Percentiles rank a stretch among this genome's conserved stretches.
phyloP scores from a whole-genome alignment of 2,797 vertebrate genomes.

The Tiaroga cobitis region DNA sequence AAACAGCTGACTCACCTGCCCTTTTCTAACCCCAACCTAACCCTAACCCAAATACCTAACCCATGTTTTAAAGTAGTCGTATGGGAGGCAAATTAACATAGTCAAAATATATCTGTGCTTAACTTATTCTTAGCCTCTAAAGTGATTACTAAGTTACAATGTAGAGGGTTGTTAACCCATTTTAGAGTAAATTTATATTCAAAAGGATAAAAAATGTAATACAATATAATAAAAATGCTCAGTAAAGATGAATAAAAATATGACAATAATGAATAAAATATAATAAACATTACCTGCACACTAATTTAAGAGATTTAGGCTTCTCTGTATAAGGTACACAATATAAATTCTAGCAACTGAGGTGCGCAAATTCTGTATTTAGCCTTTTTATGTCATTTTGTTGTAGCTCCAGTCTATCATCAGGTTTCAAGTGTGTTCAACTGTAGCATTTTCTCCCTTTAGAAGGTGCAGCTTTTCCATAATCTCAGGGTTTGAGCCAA shows the following conservation, averaged over 20 bases:
- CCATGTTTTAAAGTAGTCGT: too few relatives aligned
- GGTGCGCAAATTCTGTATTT: not conserved
- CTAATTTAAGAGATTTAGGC: conserved; percentile 6
- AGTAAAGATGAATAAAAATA: not conserved
- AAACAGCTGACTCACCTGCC: too few relatives aligned
- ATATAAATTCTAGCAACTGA: not conserved
- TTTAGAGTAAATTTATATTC: not conserved
- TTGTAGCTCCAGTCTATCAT: conserved; percentile 7
- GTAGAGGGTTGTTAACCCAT: not conserved
- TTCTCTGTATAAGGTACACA: not conserved
- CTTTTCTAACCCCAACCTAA: too few relatives aligned
- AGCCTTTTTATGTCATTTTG: conserved; percentile 9
- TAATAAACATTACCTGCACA: not conserved
- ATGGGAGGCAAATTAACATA: too few relatives aligned
- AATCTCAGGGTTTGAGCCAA: conserved; percentile 33
- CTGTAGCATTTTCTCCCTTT: conserved; percentile 6
- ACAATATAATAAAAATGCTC: not conserved
- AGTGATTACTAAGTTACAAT: not conserved
- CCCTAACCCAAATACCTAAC: too few relatives aligned
- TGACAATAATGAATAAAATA: too few relatives aligned
- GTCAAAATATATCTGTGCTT: too few relatives aligned
- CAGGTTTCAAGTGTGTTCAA: conserved; percentile 20
- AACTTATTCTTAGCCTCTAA: too few relatives aligned
- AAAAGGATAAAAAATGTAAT: not conserved
- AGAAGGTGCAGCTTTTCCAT: conserved; percentile 18